Conservation (phyloP, 2,888 invertebrate species). For the Pantelozetes paolii region DNA sequence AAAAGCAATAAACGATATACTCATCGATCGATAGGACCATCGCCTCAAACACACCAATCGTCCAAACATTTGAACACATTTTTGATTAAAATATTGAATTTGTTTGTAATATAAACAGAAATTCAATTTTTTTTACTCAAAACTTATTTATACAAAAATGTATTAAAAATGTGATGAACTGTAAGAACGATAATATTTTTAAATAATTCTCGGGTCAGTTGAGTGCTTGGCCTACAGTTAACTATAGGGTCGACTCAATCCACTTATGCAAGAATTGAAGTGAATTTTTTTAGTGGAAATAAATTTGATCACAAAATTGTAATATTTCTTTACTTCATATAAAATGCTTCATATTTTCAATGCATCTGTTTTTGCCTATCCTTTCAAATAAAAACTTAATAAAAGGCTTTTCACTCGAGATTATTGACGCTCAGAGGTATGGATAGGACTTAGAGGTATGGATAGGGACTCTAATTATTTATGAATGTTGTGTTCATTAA, state of each 20-base stretch:
- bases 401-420: conserved; percentile 3
- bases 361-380: conserved; percentile 19
- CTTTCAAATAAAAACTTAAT: conserved; percentile 11
- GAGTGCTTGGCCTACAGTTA: not conserved
- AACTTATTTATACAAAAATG: not conserved
- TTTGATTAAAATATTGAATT: not conserved
- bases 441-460: conserved; percentile 28
- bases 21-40: not conserved
- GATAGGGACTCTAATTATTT: conserved; percentile 17
- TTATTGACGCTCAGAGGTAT: conserved; percentile 31
- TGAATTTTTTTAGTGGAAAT: not conserved
- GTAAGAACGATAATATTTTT: not conserved
- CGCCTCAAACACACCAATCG: not conserved
- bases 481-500: conserved; percentile 22
- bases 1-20: not conserved
- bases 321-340: not conserved
- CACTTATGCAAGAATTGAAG: not conserved
- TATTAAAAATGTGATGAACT: not conserved
- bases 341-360: not conserved
- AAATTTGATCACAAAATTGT: not conserved
- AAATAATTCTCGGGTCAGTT: conserved; percentile 9
- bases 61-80: not conserved
- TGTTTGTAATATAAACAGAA: no score
- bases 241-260: not conserved
- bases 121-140: no score